A percentile compares a stretch with the other conserved stretches of the same genome.
phyloP scores from a whole-genome alignment of 2,797 vertebrate genomes.

The Hephaestus fuliginosus region DNA sequence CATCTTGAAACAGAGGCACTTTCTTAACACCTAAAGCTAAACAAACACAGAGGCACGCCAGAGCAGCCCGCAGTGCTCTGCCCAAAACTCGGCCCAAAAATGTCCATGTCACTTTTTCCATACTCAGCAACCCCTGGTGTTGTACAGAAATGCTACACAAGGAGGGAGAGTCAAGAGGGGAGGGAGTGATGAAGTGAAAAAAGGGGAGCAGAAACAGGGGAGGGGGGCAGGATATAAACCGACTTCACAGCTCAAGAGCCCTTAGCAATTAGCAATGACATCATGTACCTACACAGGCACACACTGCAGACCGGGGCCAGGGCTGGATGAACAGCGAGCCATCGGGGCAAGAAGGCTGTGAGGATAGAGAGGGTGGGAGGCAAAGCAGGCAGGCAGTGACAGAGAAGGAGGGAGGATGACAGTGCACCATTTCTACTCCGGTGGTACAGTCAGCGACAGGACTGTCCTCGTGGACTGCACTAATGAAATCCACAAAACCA shows the following conservation, averaged over 20 bases:
- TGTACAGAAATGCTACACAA: constrained; percentile 61
- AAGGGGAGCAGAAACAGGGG: constrained; percentile 33
- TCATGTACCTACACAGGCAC: constrained; percentile 44
- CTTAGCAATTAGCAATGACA: constrained; percentile 73
- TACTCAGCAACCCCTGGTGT: constrained; percentile 78
- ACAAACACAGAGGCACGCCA: constrained; percentile 57
- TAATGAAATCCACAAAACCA: constrained; percentile 57
- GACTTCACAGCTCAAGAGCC: constrained; percentile 61
- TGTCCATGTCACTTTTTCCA: constrained; percentile 82
- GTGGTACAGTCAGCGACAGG: constrained; percentile 57
- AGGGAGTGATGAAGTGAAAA: constrained; percentile 43
- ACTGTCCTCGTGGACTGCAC: constrained; percentile 54
- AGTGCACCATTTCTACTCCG: constrained; percentile 73
- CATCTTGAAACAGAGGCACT: constrained; percentile 57
- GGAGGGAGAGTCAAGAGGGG: constrained; percentile 40
- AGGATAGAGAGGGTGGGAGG: constrained; percentile 32
- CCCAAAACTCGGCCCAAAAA: constrained; percentile 72
- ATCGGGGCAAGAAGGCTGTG: constrained; percentile 40
- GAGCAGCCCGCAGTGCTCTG: constrained; percentile 66
- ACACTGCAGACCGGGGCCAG: constrained; percentile 49
- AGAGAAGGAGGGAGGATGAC: constrained; percentile 62
- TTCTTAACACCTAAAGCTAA: constrained; percentile 51
- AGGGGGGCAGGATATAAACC: constrained; percentile 60
- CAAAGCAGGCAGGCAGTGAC: constrained; percentile 30
- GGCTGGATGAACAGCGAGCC: constrained; percentile 47